These are phyloP conservation scores for Bombyx huttoni DNA, from an alignment of 2,888 invertebrate species.

Conservation along the genomic window DNA sequence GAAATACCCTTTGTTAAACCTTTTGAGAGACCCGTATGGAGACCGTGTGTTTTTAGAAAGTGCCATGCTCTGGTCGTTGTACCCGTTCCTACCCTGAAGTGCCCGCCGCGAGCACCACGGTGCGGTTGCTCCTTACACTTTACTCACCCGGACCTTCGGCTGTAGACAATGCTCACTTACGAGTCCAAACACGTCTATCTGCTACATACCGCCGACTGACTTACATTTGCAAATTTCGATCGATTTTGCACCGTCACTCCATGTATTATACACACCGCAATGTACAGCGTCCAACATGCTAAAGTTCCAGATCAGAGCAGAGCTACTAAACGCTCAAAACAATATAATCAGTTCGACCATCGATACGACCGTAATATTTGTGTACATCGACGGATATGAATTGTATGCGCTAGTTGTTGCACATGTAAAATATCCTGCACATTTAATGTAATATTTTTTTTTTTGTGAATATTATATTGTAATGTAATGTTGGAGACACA, in stretches of 20 bases:
- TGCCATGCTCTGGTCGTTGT: constrained; percentile 70
- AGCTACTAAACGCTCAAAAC: constrained; percentile 23
- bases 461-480: constrained; percentile 30
- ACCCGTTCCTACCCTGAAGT: constrained; percentile 42
- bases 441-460: constrained; percentile 19
- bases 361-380: constrained; percentile 23
- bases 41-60: constrained; percentile 59
- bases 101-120: constrained; percentile 20
- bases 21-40: constrained; percentile 54
- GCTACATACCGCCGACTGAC: constrained; percentile 28
- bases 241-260: constrained; percentile 78
- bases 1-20: constrained; percentile 46
- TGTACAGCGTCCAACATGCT: constrained; percentile 17
- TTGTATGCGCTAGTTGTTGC: constrained; percentile 52
- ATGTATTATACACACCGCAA: constrained; percentile 39
- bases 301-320: constrained; percentile 20
- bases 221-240: constrained; percentile 59
- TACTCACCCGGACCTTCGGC: constrained; percentile 36
- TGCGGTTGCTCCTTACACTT: constrained; percentile 24
- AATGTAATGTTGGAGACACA: constrained; percentile 29
- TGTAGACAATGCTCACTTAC: constrained; percentile 50
- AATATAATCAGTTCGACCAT: constrained; percentile 45
- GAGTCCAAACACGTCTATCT: constrained; percentile 32
- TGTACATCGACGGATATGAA: constrained; percentile 9
- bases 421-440: constrained; percentile 58